Conservation (phyloP, 2,797 vertebrate species). For the Falco novaeseelandiae region DNA sequence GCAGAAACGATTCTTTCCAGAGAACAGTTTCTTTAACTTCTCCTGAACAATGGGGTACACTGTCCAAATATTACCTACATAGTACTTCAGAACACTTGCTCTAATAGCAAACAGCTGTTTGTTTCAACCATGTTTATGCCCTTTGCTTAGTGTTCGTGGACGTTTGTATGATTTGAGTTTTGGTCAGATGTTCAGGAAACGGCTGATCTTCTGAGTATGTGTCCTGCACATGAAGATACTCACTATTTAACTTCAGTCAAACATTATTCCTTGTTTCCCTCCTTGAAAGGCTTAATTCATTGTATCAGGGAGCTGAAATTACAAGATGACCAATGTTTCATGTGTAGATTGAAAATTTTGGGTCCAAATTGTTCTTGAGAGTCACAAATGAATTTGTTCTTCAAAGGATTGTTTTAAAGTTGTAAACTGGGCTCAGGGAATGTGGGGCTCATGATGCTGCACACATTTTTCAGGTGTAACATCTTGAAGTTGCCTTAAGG, state of each 20-base stretch:
- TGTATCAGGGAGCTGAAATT: background rate
- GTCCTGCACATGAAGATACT: background rate
- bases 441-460: background rate
- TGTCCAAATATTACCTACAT: background rate
- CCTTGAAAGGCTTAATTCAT: background rate
- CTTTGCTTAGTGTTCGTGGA: background rate
- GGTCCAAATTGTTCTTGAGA: background rate
- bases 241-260: background rate
- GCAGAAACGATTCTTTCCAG: constrained; percentile 29
- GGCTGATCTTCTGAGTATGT: background rate
- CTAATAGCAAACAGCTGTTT: constrained; percentile 10
- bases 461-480: background rate
- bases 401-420: background rate
- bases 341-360: background rate
- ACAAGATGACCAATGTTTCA: background rate
- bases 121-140: background rate
- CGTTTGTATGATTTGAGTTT: background rate
- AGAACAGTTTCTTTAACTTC: background rate
- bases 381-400: background rate
- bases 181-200: background rate
- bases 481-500: background rate
- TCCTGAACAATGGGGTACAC: background rate
- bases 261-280: background rate
- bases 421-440: background rate
- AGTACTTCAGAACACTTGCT: background rate